Percentiles rank a stretch among this genome's conserved stretches.
Evolutionary conservation across 2,888 invertebrate genomes (phyloP).

Genomic region (Cremastinae sp.): DNA sequence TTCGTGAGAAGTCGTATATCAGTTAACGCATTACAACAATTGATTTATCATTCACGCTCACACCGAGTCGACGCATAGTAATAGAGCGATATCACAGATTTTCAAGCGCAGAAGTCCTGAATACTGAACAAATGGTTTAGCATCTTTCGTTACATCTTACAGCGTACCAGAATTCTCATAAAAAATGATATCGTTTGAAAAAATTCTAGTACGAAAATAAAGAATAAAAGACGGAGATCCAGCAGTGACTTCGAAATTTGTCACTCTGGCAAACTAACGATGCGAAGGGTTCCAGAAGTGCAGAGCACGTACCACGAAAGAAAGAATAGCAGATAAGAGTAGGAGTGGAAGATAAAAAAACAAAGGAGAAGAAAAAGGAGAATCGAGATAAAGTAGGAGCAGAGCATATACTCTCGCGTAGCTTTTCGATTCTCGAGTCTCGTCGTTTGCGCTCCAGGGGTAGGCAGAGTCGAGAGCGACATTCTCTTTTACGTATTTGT

Average conservation of each 20-base stretch:
- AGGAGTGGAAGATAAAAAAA: neutral
- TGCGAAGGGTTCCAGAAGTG: neutral
- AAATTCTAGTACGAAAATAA: neutral
- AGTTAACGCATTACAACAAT: no score
- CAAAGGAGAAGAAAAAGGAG: neutral
- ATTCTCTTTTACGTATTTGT: no score
- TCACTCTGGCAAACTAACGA: conserved; percentile 30
- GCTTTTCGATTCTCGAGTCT: conserved; percentile 53
- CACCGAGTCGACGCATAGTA: no score
- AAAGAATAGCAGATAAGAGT: conserved; percentile 5
- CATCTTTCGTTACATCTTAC: no score
- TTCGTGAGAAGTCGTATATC: no score
- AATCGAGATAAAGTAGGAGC: neutral
- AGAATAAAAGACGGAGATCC: conserved; percentile 7
- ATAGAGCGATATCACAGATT: no score
- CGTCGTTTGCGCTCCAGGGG: conserved; percentile 44
- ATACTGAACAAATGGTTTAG: no score
- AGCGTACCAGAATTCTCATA: neutral
- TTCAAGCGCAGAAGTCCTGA: no score
- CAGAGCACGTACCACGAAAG: neutral
- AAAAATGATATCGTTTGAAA: neutral
- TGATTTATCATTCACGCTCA: no score
- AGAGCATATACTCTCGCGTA: conserved; percentile 39
- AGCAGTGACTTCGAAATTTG: conserved; percentile 43
- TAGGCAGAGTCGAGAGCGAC: conserved; percentile 34